Evolutionary conservation across 2,113 vertebrate species (phyloP), one percentile per base, ranked within the genome.

Genomic region (Eolophus roseicapilla): DNA sequence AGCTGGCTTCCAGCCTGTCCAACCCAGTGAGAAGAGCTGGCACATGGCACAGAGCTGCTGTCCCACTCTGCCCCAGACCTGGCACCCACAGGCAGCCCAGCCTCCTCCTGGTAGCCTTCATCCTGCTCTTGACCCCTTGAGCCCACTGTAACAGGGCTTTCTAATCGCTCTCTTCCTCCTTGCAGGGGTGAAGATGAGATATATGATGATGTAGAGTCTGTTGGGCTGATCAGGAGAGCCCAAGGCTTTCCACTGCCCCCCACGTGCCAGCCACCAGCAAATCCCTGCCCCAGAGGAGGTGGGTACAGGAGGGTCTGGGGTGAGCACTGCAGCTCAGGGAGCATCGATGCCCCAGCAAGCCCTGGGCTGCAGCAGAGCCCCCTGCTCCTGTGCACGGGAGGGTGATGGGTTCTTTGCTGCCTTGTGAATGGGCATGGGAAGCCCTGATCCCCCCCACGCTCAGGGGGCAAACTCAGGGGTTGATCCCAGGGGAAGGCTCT

Each of bases 391-490:
- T 3, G 33, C 43, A 13, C 0, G 0, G 37, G 59, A 57, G 31
- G n/a, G 29, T 3, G 3, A 21, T 67, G 60, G 27, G 19, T 37
- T 50, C 35, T 67, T 33, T 89, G 33, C 67, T 47, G 39, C 60
- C 60, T 57, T 39, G 37, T 27, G 21, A 35, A 47, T 10, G 28
- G 21, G 8, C 39, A 21, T 2, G 16, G n/a, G 63, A 65, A 79
- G 31, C 24, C 23, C 44, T 19, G 25, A 55, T 24, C 4, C 12
- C 10, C 10, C 0, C 7, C 2, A 1, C 0, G 2, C 35, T 2
- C n/a, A 39, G 31, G 27, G n/a, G 23, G 6, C 7, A 78, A 50
- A 25, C 44, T 82, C 57, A 44, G 39, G 20, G 17, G 43, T 50
- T 69, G 43, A 11, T 77, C n/a, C 17, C 37, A 52, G 52, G 25